These are phyloP conservation scores for Drosophila nebulosa DNA, from an alignment of 1,140 invertebrate genomes.

Conservation along the genomic window DNA sequence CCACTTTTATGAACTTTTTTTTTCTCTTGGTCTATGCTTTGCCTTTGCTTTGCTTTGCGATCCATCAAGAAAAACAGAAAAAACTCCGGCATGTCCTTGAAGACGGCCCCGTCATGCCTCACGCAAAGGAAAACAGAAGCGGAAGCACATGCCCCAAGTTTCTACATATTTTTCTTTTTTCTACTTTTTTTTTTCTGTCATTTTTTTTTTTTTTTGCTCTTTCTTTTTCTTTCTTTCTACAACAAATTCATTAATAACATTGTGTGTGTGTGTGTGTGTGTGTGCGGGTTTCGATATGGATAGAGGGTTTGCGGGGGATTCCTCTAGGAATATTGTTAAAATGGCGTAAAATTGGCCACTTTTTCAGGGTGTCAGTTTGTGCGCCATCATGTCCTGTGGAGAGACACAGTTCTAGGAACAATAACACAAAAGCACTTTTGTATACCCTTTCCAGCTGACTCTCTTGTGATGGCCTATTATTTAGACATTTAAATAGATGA, in stretches of 20 bases:
- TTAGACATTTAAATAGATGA: too few species aligned
- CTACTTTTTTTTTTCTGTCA: not conserved
- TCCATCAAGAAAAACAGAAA: slow-evolving; percentile 22
- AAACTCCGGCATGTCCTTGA: slow-evolving; percentile 1
- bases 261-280: slow-evolving; percentile 10
- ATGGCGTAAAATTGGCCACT: slow-evolving; percentile 77
- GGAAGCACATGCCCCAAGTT: slow-evolving; percentile 58
- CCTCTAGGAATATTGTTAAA: slow-evolving; percentile 71
- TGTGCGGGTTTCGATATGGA: not conserved
- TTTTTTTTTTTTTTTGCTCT: slow-evolving; percentile 1
- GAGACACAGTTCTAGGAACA: too few species aligned
- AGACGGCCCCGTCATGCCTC: not conserved
- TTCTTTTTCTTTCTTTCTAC: slow-evolving; percentile 17
- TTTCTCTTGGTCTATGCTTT: not conserved
- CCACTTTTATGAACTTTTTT: slow-evolving; percentile 28
- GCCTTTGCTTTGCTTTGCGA: slow-evolving; percentile 1
- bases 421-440: too few species aligned
- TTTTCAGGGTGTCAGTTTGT: slow-evolving; percentile 53
- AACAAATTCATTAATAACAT: slow-evolving; percentile 73
- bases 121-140: slow-evolving; percentile 5
- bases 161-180: slow-evolving; percentile 22
- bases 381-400: slow-evolving; percentile 11
- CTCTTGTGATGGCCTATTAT: too few species aligned
- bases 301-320: not conserved
- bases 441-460: too few species aligned